These are phyloP conservation scores for Gyps fulvus DNA, from an alignment of 2,113 vertebrate genomes.

Conservation along the genomic window DNA sequence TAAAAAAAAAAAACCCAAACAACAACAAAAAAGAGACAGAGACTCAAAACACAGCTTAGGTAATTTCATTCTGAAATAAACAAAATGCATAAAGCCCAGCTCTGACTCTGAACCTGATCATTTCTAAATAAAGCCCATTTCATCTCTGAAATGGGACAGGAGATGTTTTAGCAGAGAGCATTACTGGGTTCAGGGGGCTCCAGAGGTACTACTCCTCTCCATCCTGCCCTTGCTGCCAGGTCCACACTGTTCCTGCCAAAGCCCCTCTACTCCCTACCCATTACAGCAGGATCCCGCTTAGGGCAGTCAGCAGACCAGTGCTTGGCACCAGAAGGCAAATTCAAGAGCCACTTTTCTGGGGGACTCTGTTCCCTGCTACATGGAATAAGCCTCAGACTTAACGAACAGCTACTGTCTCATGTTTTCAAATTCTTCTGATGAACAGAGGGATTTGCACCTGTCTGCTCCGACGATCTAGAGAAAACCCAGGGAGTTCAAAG, in stretches of 20 bases:
- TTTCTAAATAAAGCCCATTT: not conserved
- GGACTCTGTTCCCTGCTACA: not conserved
- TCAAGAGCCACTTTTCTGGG: not conserved
- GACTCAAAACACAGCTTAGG: not conserved
- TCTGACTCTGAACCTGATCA: not conserved
- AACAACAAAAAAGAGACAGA: no score
- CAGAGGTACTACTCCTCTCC: not conserved
- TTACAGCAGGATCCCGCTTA: fast-evolving
- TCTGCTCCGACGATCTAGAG: not conserved
- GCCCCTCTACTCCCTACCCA: not conserved
- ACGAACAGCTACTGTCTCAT: not conserved
- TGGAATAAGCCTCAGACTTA: not conserved
- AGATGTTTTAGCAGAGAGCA: not conserved
- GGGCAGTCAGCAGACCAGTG: not conserved
- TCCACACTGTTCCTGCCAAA: not conserved
- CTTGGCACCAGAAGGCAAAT: not conserved
- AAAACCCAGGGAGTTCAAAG: not conserved
- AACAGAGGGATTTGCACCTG: not conserved
- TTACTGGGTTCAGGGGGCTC: not conserved
- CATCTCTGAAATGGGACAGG: not conserved
- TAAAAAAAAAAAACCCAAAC: not conserved
- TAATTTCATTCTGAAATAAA: not conserved
- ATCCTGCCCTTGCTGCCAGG: not conserved
- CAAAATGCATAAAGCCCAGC: not conserved
- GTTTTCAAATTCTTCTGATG: not conserved